Percentiles rank a stretch among this genome's conserved stretches.
Evolutionary conservation across 1,140 invertebrate genomes (phyloP).

Genomic region (Cydia fagiglandana): DNA sequence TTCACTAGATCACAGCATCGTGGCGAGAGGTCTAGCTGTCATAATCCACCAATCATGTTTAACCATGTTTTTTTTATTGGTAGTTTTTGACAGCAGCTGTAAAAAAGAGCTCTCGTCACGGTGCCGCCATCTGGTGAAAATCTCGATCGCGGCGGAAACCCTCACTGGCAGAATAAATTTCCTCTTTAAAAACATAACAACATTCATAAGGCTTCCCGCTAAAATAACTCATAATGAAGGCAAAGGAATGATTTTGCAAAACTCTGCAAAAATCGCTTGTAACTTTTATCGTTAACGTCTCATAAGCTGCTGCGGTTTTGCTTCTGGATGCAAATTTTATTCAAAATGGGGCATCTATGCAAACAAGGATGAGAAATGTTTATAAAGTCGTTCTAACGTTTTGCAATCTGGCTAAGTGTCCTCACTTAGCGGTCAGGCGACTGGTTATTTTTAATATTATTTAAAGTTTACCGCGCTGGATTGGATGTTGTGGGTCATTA

Average conservation of each 20-base stretch:
- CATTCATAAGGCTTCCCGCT: background rate
- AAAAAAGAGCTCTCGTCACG: too few relatives aligned
- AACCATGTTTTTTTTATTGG: too few relatives aligned
- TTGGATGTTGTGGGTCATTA: background rate
- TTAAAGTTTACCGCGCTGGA: background rate
- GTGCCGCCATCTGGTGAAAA: too few relatives aligned
- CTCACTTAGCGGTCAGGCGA: background rate
- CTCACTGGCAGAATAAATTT: background rate
- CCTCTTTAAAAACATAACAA: conserved; percentile 1
- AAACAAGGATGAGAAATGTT: conserved; percentile 29
- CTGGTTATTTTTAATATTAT: background rate
- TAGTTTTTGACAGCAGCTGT: too few relatives aligned
- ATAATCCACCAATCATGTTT: too few relatives aligned
- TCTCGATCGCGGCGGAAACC: too few relatives aligned
- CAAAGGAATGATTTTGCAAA: background rate
- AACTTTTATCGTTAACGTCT: conserved; percentile 30
- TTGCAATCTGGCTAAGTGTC: conserved; percentile 13
- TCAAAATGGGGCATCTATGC: conserved; percentile 36
- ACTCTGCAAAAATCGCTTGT: conserved; percentile 10
- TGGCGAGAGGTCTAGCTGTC: too few relatives aligned
- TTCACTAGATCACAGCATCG: too few relatives aligned
- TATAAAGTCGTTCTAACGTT: conserved; percentile 6
- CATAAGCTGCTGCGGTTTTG: conserved; percentile 29
- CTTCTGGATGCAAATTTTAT: conserved; percentile 38
- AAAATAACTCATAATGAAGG: conserved; percentile 1